Evolutionary conservation across 2,888 invertebrate species (phyloP).

Genomic region (Ischnura elegans): DNA sequence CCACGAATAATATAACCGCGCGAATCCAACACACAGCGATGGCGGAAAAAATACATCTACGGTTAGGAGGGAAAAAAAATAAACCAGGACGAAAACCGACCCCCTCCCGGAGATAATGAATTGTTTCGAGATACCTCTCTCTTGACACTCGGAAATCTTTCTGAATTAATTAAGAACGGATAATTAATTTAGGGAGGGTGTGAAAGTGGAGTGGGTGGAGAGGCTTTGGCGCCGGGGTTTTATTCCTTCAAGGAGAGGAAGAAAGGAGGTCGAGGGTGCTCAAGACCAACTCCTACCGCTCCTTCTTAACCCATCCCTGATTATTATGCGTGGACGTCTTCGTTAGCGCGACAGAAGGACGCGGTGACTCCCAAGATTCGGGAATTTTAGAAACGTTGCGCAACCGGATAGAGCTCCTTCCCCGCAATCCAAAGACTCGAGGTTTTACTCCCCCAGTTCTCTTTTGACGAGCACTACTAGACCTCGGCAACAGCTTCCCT

Average conservation of each 20-base stretch:
- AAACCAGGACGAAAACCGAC: neutral
- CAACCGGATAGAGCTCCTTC: conserved; percentile 4
- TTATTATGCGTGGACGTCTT: conserved; percentile 65
- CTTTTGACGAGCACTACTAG: neutral
- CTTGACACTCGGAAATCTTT: conserved; percentile 63
- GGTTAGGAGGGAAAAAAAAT: neutral
- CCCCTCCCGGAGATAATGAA: conserved; percentile 49
- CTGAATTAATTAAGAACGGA: conserved; percentile 66
- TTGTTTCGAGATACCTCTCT: conserved; percentile 54
- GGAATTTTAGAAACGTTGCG: conserved; percentile 51
- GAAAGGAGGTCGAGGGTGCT: conserved; percentile 45
- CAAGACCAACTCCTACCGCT: neutral
- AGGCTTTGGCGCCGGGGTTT: neutral
- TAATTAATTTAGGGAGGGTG: conserved; percentile 64
- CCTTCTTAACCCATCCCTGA: neutral
- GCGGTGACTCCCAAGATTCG: conserved; percentile 1
- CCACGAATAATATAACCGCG: conserved; percentile 16
- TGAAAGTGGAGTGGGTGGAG: conserved; percentile 34
- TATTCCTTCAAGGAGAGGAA: conserved; percentile 23
- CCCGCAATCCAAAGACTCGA: neutral
- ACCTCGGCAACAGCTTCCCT: neutral
- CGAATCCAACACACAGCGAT: neutral
- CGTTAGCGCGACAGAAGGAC: conserved; percentile 60
- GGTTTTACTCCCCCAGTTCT: neutral
- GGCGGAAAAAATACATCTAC: neutral